Base-by-base conservation (phyloP, 2,888 invertebrate species). In the Heliconius sara region DNA sequence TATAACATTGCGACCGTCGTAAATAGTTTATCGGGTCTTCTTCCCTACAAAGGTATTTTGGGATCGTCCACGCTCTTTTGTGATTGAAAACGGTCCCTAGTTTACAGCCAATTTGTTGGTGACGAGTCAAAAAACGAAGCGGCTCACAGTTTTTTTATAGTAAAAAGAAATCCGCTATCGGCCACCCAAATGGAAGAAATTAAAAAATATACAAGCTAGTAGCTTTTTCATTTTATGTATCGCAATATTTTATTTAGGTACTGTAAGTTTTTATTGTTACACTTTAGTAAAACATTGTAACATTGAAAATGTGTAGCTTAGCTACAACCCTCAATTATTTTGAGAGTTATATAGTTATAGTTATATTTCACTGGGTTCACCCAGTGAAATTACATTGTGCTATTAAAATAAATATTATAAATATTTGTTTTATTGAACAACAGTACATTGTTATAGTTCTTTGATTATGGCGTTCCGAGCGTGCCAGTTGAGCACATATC, bases 1-100 rank as follows among this genome's bases (percentile, higher is more conserved):
- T 34, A 66, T 70, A 77, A 74, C 34, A 39, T 43, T 77, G 75
- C 57, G 77, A 71, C 71, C 79, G n/a, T 75, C 74, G 72, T 77
- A 81, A 81, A 81, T 76, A 76, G 77, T 81, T 79, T 79, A 77
- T 77, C 79, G 79, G 22, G 74, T 68, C 65, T 27, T 74, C 25
- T 43, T 80, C 72, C 67, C 63, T 66, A 67, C 74, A 65, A 75
- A 77, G 68, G 74, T 80, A 60, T 80, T 74, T 74, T 65, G 74
- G 47, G 30, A 68, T 73, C 79, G 60, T 65, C 30, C 68, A 27
- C 73, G 73, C 80, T 39, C 68, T 68, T 77, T 52, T 73, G 72
- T 65, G 70, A 77, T 80, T 77, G 80, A 80, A 80, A 77, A 80
- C 63, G 70, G 74, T 75, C 72, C 77, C 77, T 77, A 70, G 74